Percentiles rank a stretch among this genome's conserved stretches.
These are phyloP conservation scores for Leptinotarsa defecta DNA, from an alignment of 1,140 invertebrate genomes.

Conservation along the genomic window DNA sequence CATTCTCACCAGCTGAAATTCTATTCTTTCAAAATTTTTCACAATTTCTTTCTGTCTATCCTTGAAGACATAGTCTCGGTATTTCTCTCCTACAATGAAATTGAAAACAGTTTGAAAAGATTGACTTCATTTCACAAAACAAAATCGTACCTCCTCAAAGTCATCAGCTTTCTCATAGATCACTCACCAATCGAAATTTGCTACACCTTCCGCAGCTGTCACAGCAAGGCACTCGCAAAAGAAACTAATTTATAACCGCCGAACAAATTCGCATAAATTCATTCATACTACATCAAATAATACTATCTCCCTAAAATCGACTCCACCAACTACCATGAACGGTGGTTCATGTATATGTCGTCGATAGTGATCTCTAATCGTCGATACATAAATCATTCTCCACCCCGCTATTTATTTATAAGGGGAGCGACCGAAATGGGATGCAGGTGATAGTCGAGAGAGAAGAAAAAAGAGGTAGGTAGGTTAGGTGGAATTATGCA, in stretches of 20 bases:
- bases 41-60: too few relatives aligned
- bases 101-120: too few relatives aligned
- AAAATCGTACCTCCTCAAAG: too few relatives aligned
- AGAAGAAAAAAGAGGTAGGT: not conserved
- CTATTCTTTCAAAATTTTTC: too few relatives aligned
- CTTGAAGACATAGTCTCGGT: too few relatives aligned
- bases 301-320: not conserved
- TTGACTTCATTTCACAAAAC: too few relatives aligned
- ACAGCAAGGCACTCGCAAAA: too few relatives aligned
- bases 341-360: conserved; percentile 18
- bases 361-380: conserved; percentile 29
- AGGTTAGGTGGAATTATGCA: not conserved
- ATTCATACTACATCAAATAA: not conserved
- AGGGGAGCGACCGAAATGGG: conserved; percentile 12
- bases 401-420: conserved; percentile 17
- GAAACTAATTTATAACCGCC: not conserved
- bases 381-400: conserved; percentile 27
- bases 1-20: too few relatives aligned
- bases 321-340: not conserved
- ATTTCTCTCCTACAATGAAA: too few relatives aligned
- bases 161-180: too few relatives aligned
- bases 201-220: too few relatives aligned
- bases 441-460: conserved; percentile 17
- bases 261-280: conserved; percentile 3
- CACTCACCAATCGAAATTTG: too few relatives aligned